Percentiles rank a stretch among this genome's conserved stretches.
Evolutionary conservation across 2,888 invertebrate species (phyloP).

Genomic region (Molorchus minor): DNA sequence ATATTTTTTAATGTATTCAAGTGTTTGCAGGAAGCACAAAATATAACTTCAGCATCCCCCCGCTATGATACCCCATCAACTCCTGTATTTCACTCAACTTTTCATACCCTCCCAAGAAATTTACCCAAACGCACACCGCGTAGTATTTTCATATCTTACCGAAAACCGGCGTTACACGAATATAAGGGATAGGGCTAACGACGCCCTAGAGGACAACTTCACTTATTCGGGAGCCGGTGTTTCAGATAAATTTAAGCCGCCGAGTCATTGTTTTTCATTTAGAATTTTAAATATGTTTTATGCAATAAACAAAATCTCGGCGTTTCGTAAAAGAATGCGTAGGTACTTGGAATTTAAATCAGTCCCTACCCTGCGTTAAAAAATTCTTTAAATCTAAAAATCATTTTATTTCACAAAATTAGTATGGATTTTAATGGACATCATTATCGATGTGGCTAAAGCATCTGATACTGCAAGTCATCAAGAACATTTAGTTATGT

Average conservation of each 20-base stretch:
- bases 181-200: constrained; percentile 15
- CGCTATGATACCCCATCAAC: neutral
- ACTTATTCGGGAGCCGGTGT: constrained; percentile 7
- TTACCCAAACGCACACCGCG: neutral
- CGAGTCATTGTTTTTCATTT: constrained; percentile 31
- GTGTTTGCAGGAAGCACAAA: neutral
- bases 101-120: neutral
- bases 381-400: no score
- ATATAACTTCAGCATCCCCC: neutral
- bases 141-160: constrained; percentile 5
- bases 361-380: constrained; percentile 7
- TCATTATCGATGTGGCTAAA: no score
- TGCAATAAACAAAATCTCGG: constrained; percentile 29
- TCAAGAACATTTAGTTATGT: no score
- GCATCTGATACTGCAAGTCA: no score
- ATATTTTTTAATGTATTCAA: no score
- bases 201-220: constrained; percentile 1
- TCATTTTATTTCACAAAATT: no score
- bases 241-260: constrained; percentile 13
- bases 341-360: constrained; percentile 30
- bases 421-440: no score
- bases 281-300: constrained; percentile 33
- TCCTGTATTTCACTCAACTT: neutral
- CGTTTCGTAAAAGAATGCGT: constrained; percentile 14
- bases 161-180: constrained; percentile 2